Percentiles rank a stretch among this genome's conserved stretches.
These are phyloP conservation scores for Oreonectes daqikongensis DNA, from an alignment of 2,797 vertebrate species.

Conservation along the genomic window DNA sequence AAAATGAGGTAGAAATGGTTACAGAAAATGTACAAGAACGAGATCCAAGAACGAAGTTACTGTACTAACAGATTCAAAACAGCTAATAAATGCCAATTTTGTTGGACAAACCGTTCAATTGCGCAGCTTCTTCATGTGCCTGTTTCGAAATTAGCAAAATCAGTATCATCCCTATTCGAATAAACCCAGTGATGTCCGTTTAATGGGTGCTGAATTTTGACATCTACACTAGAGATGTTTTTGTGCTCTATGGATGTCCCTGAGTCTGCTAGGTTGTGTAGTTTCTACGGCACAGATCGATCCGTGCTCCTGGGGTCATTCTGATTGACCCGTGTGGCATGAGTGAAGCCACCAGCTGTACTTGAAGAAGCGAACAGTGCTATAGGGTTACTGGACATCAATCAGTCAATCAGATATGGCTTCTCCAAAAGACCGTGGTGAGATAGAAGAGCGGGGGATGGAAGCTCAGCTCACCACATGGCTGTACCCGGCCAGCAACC, in stretches of 20 bases:
- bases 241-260: constrained; percentile 1
- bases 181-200: not conserved
- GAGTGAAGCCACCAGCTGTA: constrained; percentile 80
- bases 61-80: constrained; percentile 72
- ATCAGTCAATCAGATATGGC: constrained; percentile 69
- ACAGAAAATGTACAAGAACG: constrained; percentile 89
- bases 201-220: constrained; percentile 14
- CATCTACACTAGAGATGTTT: not conserved
- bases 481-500: constrained; percentile 1
- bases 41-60: constrained; percentile 78
- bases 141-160: constrained; percentile 6
- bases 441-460: constrained; percentile 48
- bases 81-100: constrained; percentile 73
- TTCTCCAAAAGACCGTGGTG: constrained; percentile 64
- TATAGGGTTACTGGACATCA: constrained; percentile 80
- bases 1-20: constrained; percentile 99
- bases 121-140: constrained; percentile 1
- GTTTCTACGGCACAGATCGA: constrained; percentile 65
- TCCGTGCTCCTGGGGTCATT: constrained; percentile 68
- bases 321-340: constrained; percentile 74
- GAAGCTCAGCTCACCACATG: constrained; percentile 36
- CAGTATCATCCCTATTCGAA: not conserved
- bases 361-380: constrained; percentile 69
- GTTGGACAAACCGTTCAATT: constrained; percentile 77
- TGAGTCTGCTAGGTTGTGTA: constrained; percentile 44